These are phyloP conservation scores for Chouioia cunea DNA, from an alignment of 2,888 invertebrate genomes.

Conservation along the genomic window DNA sequence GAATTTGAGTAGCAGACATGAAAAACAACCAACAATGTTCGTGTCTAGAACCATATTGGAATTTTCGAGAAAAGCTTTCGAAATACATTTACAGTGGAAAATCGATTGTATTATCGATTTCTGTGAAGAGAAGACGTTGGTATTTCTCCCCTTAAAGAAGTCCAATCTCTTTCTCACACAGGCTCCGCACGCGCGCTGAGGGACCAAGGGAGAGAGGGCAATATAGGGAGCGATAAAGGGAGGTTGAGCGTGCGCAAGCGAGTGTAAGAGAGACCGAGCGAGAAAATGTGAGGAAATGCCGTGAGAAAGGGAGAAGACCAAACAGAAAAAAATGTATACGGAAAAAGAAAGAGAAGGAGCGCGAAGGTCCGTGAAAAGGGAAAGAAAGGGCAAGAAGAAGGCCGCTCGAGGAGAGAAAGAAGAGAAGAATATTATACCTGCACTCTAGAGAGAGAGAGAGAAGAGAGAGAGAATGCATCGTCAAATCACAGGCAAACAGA, in stretches of 20 bases:
- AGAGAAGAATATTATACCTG: constrained; percentile 23
- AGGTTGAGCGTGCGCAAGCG: not conserved
- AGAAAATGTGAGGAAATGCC: constrained; percentile 27
- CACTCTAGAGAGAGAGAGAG: not conserved
- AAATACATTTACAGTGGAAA: constrained; percentile 22
- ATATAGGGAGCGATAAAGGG: constrained; percentile 3
- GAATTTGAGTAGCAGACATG: no score
- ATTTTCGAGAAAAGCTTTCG: constrained; percentile 3
- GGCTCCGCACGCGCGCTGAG: constrained; percentile 9
- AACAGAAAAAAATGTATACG: constrained; percentile 24
- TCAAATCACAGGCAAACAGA: constrained; percentile 49
- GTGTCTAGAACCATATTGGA: constrained; percentile 11
- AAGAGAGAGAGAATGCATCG: constrained; percentile 37
- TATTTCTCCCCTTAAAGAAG: constrained; percentile 21
- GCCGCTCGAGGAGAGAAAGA: constrained; percentile 17
- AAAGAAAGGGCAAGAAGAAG: constrained; percentile 39
- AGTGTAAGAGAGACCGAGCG: not conserved
- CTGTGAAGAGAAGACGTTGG: constrained; percentile 12
- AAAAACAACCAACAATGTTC: constrained; percentile 5
- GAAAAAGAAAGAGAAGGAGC: constrained; percentile 25
- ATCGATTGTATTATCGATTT: constrained; percentile 43
- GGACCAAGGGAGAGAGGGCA: constrained; percentile 22
- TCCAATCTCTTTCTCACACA: constrained; percentile 44
- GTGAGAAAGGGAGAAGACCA: constrained; percentile 35
- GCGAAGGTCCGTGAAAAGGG: constrained; percentile 41